phyloP scores from a whole-genome alignment of 1,140 invertebrate species.

The Brachionus koreanus region DNA sequence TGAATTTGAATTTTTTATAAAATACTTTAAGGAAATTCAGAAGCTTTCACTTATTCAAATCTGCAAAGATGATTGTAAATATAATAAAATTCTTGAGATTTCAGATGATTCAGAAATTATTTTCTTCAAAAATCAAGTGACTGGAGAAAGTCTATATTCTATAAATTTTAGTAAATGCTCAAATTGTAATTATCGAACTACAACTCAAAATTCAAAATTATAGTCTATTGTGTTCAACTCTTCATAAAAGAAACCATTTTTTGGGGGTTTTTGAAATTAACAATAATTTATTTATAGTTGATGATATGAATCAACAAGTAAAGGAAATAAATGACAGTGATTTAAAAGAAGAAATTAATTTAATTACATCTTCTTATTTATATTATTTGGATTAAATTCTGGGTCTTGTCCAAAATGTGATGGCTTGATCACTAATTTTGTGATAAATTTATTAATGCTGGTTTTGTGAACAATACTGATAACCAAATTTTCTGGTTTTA shows the following conservation, averaged over 20 bases:
- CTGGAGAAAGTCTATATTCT: not conserved
- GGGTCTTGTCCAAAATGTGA: no score
- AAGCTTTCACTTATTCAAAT: not conserved
- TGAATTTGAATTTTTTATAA: not conserved
- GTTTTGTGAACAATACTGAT: no score
- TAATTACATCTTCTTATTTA: not conserved
- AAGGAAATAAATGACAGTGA: not conserved
- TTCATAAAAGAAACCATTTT: constrained; percentile 4
- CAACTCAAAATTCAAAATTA: constrained; percentile 2
- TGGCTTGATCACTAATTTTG: no score
- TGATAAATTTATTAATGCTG: no score
- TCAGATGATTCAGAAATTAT: not conserved
- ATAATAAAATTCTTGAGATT: not conserved
- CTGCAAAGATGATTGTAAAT: constrained; percentile 10
- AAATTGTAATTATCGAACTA: not conserved
- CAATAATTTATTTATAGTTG: not conserved
- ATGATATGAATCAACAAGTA: not conserved
- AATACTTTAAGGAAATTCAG: not conserved
- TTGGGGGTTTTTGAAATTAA: not conserved
- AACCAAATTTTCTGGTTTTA: no score
- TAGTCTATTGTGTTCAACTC: not conserved
- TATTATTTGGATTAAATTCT: constrained; percentile 18
- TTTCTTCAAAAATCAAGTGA: not conserved
- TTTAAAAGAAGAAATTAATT: not conserved
- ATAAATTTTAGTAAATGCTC: not conserved